phyloP scores from a whole-genome alignment of 2,888 invertebrate species.

The Deilephila elpenor region DNA sequence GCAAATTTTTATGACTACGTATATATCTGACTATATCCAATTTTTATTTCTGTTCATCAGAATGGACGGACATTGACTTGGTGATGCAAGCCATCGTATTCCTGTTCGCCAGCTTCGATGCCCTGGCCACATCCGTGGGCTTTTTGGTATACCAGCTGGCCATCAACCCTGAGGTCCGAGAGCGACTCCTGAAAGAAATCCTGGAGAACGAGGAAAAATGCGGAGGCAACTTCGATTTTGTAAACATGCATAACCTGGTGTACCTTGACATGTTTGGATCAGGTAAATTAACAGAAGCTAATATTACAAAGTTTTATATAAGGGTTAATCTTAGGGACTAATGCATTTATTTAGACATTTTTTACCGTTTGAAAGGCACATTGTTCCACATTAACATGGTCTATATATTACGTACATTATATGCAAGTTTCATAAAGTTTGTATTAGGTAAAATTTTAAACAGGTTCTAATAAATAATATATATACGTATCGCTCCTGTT shows the following conservation, averaged over 20 bases:
- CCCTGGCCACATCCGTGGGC: constrained; percentile 56
- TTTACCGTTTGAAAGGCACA: not conserved
- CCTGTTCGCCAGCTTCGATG: constrained; percentile 64
- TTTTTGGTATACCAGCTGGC: constrained; percentile 63
- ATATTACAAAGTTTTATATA: too few species aligned
- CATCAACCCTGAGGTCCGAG: constrained; percentile 59
- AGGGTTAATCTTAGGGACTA: too few species aligned
- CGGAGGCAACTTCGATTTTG: constrained; percentile 75
- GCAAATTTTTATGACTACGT: too few species aligned
- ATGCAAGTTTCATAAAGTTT: too few species aligned
- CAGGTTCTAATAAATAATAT: too few species aligned
- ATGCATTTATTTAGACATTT: not conserved
- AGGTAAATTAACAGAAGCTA: constrained; percentile 46
- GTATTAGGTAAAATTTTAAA: too few species aligned
- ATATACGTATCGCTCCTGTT: too few species aligned
- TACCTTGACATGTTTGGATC: constrained; percentile 81
- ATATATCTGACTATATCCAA: too few species aligned
- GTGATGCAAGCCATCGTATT: constrained; percentile 62
- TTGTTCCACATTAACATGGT: too few species aligned
- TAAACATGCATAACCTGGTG: constrained; percentile 53
- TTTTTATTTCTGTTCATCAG: constrained; percentile 32
- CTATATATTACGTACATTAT: too few species aligned
- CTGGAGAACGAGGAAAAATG: constrained; percentile 52
- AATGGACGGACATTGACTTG: constrained; percentile 56
- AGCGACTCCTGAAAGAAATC: constrained; percentile 62